phyloP scores from a whole-genome alignment of 2,888 invertebrate genomes.

The Leptopilina syphax region DNA sequence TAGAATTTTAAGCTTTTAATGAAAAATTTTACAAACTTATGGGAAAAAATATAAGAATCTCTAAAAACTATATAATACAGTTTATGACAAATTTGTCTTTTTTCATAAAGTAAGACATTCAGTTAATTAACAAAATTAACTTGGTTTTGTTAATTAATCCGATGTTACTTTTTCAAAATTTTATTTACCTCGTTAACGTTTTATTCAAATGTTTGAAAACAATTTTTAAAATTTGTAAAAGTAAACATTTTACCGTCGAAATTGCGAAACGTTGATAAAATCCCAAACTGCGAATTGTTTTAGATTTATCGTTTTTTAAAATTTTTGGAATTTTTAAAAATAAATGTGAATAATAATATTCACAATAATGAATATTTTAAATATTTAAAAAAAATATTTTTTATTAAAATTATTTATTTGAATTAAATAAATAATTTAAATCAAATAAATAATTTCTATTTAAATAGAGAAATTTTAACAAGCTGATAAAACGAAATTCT shows the following conservation, averaged over 20 bases:
- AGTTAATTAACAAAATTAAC: no score
- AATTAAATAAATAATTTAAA: no score
- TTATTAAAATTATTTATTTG: no score
- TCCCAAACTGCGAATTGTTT: constrained; percentile 12
- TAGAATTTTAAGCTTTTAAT: constrained; percentile 6
- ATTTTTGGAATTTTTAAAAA: no score
- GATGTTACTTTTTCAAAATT: background rate
- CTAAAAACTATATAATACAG: background rate
- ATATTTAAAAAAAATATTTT: no score
- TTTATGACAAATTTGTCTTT: background rate
- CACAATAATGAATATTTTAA: no score
- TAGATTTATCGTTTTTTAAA: background rate
- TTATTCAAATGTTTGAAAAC: no score
- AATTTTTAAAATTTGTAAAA: background rate
- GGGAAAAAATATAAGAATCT: background rate
- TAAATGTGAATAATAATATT: no score
- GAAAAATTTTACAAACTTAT: background rate
- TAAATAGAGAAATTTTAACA: background rate
- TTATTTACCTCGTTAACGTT: background rate
- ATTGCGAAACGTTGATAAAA: background rate
- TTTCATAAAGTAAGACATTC: background rate
- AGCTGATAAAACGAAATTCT: no score
- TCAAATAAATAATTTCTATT: background rate
- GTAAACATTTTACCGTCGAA: background rate
- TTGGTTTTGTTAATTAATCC: background rate